A percentile compares a stretch with the other conserved stretches of the same genome.
phyloP scores from a whole-genome alignment of 2,888 invertebrate species.

The Cyaniris semiargus region DNA sequence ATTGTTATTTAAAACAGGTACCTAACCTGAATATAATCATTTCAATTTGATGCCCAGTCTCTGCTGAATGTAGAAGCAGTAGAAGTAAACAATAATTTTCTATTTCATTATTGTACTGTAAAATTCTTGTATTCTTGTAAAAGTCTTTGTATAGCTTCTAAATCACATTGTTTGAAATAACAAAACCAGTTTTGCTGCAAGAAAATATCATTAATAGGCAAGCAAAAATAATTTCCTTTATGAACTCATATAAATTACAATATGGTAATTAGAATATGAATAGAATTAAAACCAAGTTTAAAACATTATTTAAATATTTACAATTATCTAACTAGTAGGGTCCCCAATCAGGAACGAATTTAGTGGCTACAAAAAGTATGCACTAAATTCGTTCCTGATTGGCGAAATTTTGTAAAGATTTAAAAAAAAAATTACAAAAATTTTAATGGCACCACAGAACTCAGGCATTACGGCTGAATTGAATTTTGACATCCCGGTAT shows the following conservation, averaged over 20 bases:
- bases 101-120: neutral
- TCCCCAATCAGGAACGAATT: too few relatives aligned
- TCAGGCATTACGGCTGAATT: too few relatives aligned
- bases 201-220: neutral
- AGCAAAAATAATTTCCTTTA: neutral
- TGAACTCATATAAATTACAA: neutral
- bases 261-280: neutral
- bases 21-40: neutral
- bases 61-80: neutral
- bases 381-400: too few relatives aligned
- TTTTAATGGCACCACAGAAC: too few relatives aligned
- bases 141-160: neutral
- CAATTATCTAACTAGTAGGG: too few relatives aligned
- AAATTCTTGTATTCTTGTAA: too few relatives aligned
- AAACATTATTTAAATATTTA: neutral
- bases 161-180: neutral
- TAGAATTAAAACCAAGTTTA: neutral
- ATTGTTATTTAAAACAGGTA: too few relatives aligned
- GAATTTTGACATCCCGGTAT: too few relatives aligned
- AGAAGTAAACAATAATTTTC: neutral
- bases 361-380: too few relatives aligned
- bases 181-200: neutral
- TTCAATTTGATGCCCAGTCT: neutral
- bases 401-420: too few relatives aligned
- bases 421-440: too few relatives aligned